These are phyloP conservation scores for Drosophila rhopaloa DNA, from an alignment of 1,140 invertebrate genomes.

Conservation along the genomic window DNA sequence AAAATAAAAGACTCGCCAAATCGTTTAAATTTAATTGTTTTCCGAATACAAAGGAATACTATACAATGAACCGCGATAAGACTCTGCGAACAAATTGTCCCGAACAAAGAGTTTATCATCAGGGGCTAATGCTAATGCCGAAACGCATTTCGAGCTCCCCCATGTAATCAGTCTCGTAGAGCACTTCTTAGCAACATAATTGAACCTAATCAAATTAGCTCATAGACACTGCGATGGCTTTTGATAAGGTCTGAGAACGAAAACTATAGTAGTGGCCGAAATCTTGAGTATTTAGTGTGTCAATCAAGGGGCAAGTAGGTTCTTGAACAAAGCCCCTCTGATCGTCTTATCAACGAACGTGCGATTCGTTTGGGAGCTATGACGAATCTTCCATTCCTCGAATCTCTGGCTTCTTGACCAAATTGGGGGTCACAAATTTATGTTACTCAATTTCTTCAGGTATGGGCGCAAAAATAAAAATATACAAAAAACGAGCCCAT, in stretches of 20 bases:
- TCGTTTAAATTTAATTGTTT: constrained; percentile 18
- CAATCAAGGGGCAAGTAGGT: constrained; percentile 30
- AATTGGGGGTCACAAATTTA: constrained; percentile 1
- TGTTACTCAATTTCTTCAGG: constrained; percentile 15
- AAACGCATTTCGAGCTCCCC: constrained; percentile 15
- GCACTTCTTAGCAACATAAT: constrained; percentile 43
- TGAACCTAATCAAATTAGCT: constrained; percentile 37
- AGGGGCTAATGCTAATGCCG: background rate
- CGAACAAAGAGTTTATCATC: constrained; percentile 50
- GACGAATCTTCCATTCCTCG: constrained; percentile 16
- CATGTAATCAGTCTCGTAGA: background rate
- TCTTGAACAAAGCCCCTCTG: constrained; percentile 36
- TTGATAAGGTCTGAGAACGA: constrained; percentile 26
- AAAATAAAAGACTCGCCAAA: constrained; percentile 1
- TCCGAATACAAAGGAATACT: constrained; percentile 10
- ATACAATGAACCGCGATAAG: constrained; percentile 45
- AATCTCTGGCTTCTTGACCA: constrained; percentile 11
- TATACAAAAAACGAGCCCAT: background rate
- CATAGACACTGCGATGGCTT: constrained; percentile 22
- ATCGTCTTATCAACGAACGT: constrained; percentile 50
- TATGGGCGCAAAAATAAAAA: constrained; percentile 1
- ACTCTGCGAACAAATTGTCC: constrained; percentile 24
- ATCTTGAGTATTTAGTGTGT: constrained; percentile 31
- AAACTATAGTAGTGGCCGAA: constrained; percentile 6
- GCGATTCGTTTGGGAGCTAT: constrained; percentile 14